Conservation (phyloP, 2,113 vertebrate species). For the Mungos mungo region DNA sequence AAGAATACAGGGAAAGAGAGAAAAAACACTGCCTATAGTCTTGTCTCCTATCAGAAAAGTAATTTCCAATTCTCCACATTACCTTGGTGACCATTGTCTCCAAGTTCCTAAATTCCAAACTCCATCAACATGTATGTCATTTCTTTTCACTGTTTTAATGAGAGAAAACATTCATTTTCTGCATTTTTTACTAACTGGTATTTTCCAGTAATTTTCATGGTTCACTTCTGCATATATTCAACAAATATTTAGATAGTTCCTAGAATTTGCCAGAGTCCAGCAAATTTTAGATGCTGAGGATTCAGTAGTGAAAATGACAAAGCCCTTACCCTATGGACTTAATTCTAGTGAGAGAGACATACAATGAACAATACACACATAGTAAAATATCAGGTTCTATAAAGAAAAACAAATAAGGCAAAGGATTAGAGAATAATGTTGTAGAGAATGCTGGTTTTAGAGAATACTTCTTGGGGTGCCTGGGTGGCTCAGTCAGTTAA, state of each 20-base stretch:
- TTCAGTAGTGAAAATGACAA: not conserved
- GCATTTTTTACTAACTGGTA: not conserved
- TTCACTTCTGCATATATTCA: not conserved
- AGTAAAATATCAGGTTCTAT: not conserved
- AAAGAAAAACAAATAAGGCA: not conserved
- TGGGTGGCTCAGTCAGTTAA: too few relatives aligned
- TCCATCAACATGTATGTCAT: not conserved
- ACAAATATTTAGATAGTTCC: not conserved
- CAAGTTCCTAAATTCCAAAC: conserved; percentile 11
- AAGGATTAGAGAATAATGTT: not conserved
- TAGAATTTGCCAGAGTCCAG: not conserved
- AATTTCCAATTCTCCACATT: not conserved
- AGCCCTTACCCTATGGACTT: not conserved
- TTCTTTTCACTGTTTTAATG: conserved; percentile 8
- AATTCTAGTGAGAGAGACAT: not conserved
- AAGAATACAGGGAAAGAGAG: not conserved
- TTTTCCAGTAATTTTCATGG: not conserved
- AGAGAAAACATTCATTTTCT: not conserved
- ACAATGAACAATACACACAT: not conserved
- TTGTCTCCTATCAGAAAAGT: not conserved
- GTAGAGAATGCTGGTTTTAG: not conserved
- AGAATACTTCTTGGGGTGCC: not conserved
- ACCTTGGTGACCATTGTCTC: not conserved
- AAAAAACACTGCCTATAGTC: not conserved
- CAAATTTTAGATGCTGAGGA: not conserved